These are phyloP conservation scores for Cyanistes caeruleus DNA, from an alignment of 2,113 vertebrate genomes.

Conservation along the genomic window DNA sequence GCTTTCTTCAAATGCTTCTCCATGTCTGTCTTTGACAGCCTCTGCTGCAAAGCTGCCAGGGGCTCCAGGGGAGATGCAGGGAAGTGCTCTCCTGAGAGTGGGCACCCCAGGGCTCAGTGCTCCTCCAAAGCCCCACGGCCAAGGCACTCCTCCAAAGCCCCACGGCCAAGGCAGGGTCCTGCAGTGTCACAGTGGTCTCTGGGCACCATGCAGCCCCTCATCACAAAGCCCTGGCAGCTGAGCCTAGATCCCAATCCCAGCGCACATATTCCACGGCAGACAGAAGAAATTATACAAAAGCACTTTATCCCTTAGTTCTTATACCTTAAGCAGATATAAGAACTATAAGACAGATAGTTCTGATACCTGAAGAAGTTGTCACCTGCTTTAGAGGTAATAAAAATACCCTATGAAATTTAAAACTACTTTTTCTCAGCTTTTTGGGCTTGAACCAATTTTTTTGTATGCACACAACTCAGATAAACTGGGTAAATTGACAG, in stretches of 20 bases:
- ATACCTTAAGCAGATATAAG: not conserved
- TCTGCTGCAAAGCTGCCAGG: not conserved
- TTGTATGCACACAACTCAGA: not conserved
- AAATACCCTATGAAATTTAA: not conserved
- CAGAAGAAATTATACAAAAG: not conserved
- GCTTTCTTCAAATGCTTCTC: not conserved
- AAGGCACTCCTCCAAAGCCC: not conserved
- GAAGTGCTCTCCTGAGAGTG: not conserved
- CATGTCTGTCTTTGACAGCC: not conserved
- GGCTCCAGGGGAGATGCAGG: not conserved
- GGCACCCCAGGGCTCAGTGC: not conserved
- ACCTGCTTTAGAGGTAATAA: not conserved
- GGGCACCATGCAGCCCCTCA: not conserved
- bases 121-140: rapidly evolving
- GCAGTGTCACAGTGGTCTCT: not conserved
- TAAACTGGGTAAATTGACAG: not conserved
- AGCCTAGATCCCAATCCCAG: not conserved
- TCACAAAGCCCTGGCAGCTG: not conserved
- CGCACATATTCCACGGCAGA: not conserved
- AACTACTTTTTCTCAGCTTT: not conserved
- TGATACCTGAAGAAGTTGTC: not conserved
- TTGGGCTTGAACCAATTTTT: not conserved
- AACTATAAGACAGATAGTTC: too few relatives aligned
- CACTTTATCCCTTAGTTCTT: not conserved
- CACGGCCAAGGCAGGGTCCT: rapidly evolving